Base-by-base conservation (phyloP, 1,140 invertebrate species). In the Drosophila sucinea region DNA sequence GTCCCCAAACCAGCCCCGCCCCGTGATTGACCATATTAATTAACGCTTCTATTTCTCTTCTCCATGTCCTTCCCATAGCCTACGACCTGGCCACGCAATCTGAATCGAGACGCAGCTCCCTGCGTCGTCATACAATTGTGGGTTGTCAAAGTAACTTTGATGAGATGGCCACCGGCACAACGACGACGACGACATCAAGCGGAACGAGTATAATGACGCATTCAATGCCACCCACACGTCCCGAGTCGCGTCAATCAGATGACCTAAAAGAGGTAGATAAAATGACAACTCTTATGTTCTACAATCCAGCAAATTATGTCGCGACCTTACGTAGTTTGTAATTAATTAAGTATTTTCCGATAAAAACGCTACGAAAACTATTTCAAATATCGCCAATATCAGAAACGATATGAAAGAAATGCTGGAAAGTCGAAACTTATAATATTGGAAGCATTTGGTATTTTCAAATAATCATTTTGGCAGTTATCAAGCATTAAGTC, bases 41-140 rank as follows among this genome's bases (percentile, higher is more conserved):
- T 76, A 30, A 71, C 56, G 38, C 25, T 60, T 8, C 38, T 33
- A 10, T 65, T 17, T 63, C 51, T 62, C 30, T 25, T 51, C 47
- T 55, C 5, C 61, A 5, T 65, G 5, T 68, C 32, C 60, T 55
- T 54, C 27, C 25, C 41, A 25, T 51, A 95, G 96, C 96, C 60
- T 97, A 96, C 83, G 96, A 97, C 92, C 92, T 97, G 90, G 96
- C 96, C 60, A 96, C 95, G 11, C 96, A 96, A 79, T 96, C 95
- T 90, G 95, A 95, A 62, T 95, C 95, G 41, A 93, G 95, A 62
- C 93, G 95, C 41, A 94, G 94, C 25, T 95, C 94, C 3, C 93
- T 94, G 85, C 93, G 95, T n/a, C 94, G 96, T 38, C 96, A 96
- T 90, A 95, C 96, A 1, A 94, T 96, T 10, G 94, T 94, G 6